Base-by-base conservation (phyloP, 1,140 invertebrate species). In the Brachionus koreanus region DNA sequence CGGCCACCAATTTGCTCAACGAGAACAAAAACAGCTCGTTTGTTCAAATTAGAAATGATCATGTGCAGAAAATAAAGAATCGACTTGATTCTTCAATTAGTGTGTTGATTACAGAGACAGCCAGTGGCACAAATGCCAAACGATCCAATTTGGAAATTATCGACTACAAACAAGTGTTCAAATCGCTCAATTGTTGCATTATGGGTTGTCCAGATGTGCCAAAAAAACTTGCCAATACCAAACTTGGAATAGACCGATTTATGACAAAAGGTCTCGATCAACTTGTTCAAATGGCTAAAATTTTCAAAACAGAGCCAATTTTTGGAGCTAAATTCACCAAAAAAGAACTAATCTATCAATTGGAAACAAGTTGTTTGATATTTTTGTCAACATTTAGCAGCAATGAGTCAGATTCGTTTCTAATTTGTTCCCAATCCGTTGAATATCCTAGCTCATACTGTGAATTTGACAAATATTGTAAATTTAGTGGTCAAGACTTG, bases 401-500 rank as follows among this genome's bases (percentile, higher is more conserved):
- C 16, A 79, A 79, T 42, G 76, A 79, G 25, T 79, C 76, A 13
- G 76, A 79, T 63, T 79, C 76, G 1, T n/a, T 23, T 16, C n/a
- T 79, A 61, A 61, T 79, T 23, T 79, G 76, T 25, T 79, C 76
- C 5, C 49, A 57, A 63, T 61, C 49, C 12, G 23, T 42, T 25
- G 49, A 61, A 42, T 79, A 7, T 37, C 76, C 76, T 3, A 79
- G 76, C 19, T 79, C 76, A 1, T 61, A 23, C 13, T 57, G 39
- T 65, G 76, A 79, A 43, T 65, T 57, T 61, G 49, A 79, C 23
- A 79, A 79, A 29, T 79, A 79, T 43, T 79, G 76, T 65, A 57
- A 79, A 65, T 61, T 79, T 33, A 61, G 29, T 23, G 23, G 37
- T 39, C 35, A 79, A 61, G 76, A 79, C 57, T 65, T 79, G 23